Percentiles rank a stretch among this genome's conserved stretches.
Conservation (phyloP, 2,113 vertebrate species). For the Rhynchomys soricoides region DNA sequence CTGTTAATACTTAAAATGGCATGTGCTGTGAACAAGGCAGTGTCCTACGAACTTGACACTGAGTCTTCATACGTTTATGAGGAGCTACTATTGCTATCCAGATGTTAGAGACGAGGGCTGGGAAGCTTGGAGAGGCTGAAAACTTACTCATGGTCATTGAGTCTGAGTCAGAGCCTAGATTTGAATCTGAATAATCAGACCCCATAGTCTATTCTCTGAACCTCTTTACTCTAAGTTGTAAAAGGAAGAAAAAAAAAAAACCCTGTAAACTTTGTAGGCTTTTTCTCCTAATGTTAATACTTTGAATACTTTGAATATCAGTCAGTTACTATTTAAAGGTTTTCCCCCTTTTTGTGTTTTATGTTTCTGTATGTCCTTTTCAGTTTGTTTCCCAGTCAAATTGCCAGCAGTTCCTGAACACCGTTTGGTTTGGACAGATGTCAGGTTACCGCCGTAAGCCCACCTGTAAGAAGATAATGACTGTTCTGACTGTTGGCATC, state of each 20-base stretch:
- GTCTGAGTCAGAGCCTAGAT: not conserved
- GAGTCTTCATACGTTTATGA: conserved; percentile 19
- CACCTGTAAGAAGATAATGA: conserved; percentile 97
- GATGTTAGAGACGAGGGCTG: not conserved
- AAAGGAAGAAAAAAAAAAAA: not conserved
- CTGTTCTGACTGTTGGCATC: conserved; percentile 93
- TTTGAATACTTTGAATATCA: conserved; percentile 30
- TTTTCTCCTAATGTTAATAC: conserved; percentile 1
- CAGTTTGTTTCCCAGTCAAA: conserved; percentile 99
- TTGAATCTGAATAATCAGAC: not conserved
- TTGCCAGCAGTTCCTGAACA: conserved; percentile 99
- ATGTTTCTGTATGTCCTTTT: conserved; percentile 40
- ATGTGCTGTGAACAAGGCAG: not conserved
- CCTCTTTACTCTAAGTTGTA: not conserved
- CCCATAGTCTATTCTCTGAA: not conserved
- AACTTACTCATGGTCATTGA: conserved; percentile 38
- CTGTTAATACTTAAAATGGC: conserved; percentile 6
- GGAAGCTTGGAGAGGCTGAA: conserved; percentile 40
- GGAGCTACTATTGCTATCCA: not conserved
- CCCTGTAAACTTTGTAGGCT: not conserved
- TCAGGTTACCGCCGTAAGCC: conserved; percentile 98
- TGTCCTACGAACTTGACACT: conserved; percentile 28
- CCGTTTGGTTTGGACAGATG: conserved; percentile 99
- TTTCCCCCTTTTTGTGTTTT: not conserved
- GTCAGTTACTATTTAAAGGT: conserved; percentile 39